Evolutionary conservation across 2,888 invertebrate genomes (phyloP).

Genomic region (Auanema sp.): DNA sequence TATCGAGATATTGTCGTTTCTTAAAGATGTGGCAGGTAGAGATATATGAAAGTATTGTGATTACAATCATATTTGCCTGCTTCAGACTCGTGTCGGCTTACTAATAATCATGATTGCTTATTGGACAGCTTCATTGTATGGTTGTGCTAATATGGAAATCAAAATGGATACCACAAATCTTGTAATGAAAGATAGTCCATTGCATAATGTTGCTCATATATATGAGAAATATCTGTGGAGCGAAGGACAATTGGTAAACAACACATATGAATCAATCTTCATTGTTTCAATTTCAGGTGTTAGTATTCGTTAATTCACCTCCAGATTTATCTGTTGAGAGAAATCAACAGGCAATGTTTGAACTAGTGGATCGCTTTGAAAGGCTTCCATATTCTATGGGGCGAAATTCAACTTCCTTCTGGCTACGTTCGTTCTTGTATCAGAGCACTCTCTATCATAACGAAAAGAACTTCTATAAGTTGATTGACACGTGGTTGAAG

Average conservation of each 20-base stretch:
- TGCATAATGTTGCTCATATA: slow-evolving; percentile 43
- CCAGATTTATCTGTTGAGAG: slow-evolving; percentile 35
- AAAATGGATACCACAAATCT: slow-evolving; percentile 55
- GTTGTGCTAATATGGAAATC: slow-evolving; percentile 42
- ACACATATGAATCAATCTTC: neutral
- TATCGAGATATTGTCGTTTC: slow-evolving; percentile 41
- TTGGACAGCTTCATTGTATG: slow-evolving; percentile 42
- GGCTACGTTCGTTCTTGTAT: slow-evolving; percentile 47
- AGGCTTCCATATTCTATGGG: slow-evolving; percentile 53
- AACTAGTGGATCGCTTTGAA: slow-evolving; percentile 46
- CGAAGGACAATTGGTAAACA: slow-evolving; percentile 45
- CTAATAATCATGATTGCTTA: slow-evolving; percentile 33
- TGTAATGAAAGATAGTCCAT: slow-evolving; percentile 43
- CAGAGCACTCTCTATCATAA: slow-evolving; percentile 40
- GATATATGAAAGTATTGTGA: too few species aligned
- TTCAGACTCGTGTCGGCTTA: slow-evolving; percentile 31
- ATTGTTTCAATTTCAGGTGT: slow-evolving; percentile 21
- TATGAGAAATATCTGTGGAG: slow-evolving; percentile 50
- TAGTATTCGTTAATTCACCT: slow-evolving; percentile 50
- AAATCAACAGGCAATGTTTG: slow-evolving; percentile 38
- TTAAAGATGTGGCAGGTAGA: slow-evolving; percentile 34
- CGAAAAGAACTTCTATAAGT: slow-evolving; percentile 34
- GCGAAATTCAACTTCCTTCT: slow-evolving; percentile 52
- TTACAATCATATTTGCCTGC: neutral
- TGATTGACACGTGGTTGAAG: slow-evolving; percentile 44